Evolutionary conservation across 2,113 vertebrate genomes (phyloP).

Genomic region (Scopus umbretta): DNA sequence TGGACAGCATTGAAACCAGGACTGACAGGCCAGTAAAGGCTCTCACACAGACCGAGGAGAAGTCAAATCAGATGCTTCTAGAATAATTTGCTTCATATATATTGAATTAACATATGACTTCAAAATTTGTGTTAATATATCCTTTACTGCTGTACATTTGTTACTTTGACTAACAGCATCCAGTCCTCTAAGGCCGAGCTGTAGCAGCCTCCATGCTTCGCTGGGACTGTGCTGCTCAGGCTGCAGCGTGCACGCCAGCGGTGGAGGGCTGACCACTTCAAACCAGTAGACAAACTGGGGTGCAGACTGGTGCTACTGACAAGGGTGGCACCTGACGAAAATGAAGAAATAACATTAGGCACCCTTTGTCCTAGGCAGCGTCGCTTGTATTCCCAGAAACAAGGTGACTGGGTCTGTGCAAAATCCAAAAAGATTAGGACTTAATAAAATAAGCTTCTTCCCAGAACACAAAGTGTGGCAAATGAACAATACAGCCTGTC

Average conservation of each 20-base stretch:
- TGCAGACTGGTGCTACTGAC: neutral
- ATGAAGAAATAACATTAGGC: neutral
- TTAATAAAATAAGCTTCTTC: neutral
- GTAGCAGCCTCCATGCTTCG: neutral
- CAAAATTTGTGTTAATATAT: neutral
- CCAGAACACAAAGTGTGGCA: neutral
- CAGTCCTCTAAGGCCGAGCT: neutral
- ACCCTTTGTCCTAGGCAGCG: neutral
- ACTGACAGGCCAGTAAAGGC: neutral
- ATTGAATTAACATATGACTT: neutral
- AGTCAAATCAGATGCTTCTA: neutral
- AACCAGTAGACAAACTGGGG: neutral
- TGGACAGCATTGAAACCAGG: neutral
- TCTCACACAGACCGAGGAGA: neutral
- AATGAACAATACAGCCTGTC: conserved; percentile 5
- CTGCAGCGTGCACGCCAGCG: neutral
- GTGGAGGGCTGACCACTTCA: neutral
- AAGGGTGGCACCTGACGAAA: neutral
- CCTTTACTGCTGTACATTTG: neutral
- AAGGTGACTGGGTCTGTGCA: neutral
- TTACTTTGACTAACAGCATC: neutral
- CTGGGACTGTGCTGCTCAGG: neutral
- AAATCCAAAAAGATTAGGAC: neutral
- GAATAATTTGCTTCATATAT: neutral
- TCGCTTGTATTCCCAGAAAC: neutral